A percentile compares a stretch with the other conserved stretches of the same genome.
These are phyloP conservation scores for Serripes groenlandicus DNA, from an alignment of 2,888 invertebrate genomes.

Conservation along the genomic window DNA sequence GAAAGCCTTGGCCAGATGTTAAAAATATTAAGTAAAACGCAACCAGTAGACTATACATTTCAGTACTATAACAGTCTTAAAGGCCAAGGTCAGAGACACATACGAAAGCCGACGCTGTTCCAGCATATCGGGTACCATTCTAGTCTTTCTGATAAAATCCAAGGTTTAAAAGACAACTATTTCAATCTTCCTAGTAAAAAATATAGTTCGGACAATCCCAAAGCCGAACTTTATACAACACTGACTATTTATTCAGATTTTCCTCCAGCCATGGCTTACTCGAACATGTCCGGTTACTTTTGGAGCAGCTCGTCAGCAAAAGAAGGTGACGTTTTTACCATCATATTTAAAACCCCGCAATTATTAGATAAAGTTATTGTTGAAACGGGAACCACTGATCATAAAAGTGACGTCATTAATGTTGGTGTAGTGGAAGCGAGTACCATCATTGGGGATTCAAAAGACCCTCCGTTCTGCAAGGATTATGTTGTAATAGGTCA, in stretches of 20 bases:
- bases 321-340: constrained; percentile 81
- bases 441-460: constrained; percentile 62
- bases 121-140: constrained; percentile 77
- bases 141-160: constrained; percentile 74
- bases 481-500: constrained; percentile 66
- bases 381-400: constrained; percentile 79
- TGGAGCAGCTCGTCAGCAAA: constrained; percentile 83
- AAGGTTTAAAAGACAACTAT: constrained; percentile 74
- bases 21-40: constrained; percentile 78
- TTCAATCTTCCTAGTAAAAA: constrained; percentile 72
- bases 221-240: constrained; percentile 84
- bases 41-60: constrained; percentile 76
- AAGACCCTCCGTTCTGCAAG: constrained; percentile 61
- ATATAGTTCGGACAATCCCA: constrained; percentile 83
- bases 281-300: constrained; percentile 84
- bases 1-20: constrained; percentile 79
- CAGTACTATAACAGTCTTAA: constrained; percentile 72
- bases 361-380: constrained; percentile 79
- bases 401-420: constrained; percentile 78
- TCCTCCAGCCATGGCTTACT: constrained; percentile 84
- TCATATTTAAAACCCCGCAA: constrained; percentile 82
- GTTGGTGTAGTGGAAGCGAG: constrained; percentile 78
- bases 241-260: constrained; percentile 82
- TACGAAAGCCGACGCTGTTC: constrained; percentile 75
- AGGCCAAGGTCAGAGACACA: constrained; percentile 62